Conservation (phyloP, 2,888 invertebrate species). For the Erannis defoliaria region DNA sequence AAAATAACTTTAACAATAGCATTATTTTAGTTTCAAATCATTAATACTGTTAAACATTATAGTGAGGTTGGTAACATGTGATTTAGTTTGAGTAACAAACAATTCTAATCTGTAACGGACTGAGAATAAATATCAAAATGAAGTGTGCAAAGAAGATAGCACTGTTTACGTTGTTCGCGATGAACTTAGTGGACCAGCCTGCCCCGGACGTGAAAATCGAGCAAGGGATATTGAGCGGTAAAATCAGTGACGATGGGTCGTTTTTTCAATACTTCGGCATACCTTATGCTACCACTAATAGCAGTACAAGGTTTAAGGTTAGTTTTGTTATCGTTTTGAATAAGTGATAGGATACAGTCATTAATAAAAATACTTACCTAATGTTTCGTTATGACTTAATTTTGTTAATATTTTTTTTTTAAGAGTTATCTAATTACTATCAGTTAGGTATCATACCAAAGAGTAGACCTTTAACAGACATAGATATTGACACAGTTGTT, state of each 20-base stretch:
- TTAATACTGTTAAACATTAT: too few relatives aligned
- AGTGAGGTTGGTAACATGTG: not conserved
- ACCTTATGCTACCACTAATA: constrained; percentile 73
- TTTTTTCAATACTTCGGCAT: constrained; percentile 77
- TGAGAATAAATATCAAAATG: constrained; percentile 53
- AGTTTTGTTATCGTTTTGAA: constrained; percentile 39
- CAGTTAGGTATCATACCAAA: too few relatives aligned
- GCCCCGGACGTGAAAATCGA: constrained; percentile 73
- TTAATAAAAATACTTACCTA: not conserved
- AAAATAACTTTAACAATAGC: not conserved
- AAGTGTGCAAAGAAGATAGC: constrained; percentile 64
- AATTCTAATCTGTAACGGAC: constrained; percentile 1
- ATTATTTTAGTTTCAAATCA: not conserved
- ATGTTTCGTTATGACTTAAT: constrained; percentile 2
- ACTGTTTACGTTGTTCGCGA: constrained; percentile 70
- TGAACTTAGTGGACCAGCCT: constrained; percentile 76
- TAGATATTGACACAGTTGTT: not conserved
- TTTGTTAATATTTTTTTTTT: not conserved
- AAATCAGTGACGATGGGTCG: constrained; percentile 70
- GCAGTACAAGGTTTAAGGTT: constrained; percentile 73
- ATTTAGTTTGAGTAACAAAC: not conserved
- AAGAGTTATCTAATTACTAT: not conserved
- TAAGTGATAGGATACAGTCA: constrained; percentile 12
- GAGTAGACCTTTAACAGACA: too few relatives aligned
- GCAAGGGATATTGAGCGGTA: constrained; percentile 75